Evolutionary conservation across 2,888 invertebrate genomes (phyloP), one percentile per base, ranked within the genome.

Genomic region (Drosophila anceps): DNA sequence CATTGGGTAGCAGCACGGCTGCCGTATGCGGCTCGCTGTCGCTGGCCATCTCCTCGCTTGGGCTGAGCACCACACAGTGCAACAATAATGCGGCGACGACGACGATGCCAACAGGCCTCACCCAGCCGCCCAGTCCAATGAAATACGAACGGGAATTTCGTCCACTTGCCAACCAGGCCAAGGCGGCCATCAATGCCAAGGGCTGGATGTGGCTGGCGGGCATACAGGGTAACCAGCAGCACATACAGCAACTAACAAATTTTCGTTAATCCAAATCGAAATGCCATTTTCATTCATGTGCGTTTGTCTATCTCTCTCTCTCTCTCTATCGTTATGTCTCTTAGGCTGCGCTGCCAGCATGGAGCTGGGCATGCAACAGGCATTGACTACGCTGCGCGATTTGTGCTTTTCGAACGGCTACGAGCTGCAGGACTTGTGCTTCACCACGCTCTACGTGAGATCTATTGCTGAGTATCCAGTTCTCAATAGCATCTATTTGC

Each of bases 201-300:
- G 97, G 97, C 50, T 98, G 97, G 97, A 95, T 96, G 92, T 97
- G 96, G 95, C 95, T 97, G 61, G 96, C 97, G 24, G 97, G 97
- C 41, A 95, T 97, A 66, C 95, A 96, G 73, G 97, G 91, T 91
- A 76, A 74, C 60, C 60, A 46, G 41, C 51, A 51, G 13, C 33
- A 43, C n/a, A 31, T 12, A 20, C 33, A 35, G 37, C 31, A 18
- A 13, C n/a, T 29, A 48, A 18, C 18, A 18, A 4, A 37, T 10
- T 15, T 10, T 24, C 15, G 10, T 15, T n/a, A 10, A 24, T 15
- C 24, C 0, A 10, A 8, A n/a, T 37, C 24, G 0, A 24, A 24
- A n/a, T 53, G 4, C 2, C 15, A 5, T 7, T 10, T 10, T 35
- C 6, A 37, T 15, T 29, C 37, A 20, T n/a, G 18, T 43, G 4